phyloP scores from a whole-genome alignment of 2,113 vertebrate species.

The Podarcis cretensis region DNA sequence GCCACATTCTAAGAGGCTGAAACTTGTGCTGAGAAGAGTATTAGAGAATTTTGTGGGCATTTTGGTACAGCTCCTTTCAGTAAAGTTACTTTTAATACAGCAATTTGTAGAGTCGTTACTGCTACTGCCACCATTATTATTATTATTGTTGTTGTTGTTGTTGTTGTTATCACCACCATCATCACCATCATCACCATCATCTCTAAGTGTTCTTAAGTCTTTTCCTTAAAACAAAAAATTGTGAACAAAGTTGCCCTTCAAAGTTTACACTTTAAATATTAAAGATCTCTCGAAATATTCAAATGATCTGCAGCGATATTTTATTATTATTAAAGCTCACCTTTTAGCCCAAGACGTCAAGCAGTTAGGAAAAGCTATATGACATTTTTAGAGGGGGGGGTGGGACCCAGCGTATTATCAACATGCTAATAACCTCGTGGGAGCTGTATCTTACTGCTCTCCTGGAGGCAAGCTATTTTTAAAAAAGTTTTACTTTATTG shows the following conservation, averaged over 20 bases:
- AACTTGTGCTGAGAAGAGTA: conserved; percentile 52
- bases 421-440: conserved; percentile 74
- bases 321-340: conserved; percentile 45
- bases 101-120: not conserved
- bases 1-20: conserved; percentile 37
- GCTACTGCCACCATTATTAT: not conserved
- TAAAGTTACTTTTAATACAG: conserved; percentile 40
- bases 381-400: conserved; percentile 51
- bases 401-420: conserved; percentile 58
- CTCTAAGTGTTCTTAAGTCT: not conserved
- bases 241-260: conserved; percentile 50
- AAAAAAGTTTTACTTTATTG: conserved; percentile 77
- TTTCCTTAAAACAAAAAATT: conserved; percentile 41
- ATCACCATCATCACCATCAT: not conserved
- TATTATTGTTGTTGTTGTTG: conserved; percentile 34
- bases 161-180: too few species aligned
- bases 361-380: conserved; percentile 65
- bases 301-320: not conserved
- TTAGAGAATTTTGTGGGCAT: conserved; percentile 4
- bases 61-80: conserved; percentile 34
- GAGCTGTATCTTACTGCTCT: conserved; percentile 73
- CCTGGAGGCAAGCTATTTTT: conserved; percentile 73
- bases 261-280: conserved; percentile 10
- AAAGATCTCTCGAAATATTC: not conserved
- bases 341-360: conserved; percentile 59